phyloP scores from a whole-genome alignment of 2,113 vertebrate genomes.

The Syrrhaptes paradoxus region DNA sequence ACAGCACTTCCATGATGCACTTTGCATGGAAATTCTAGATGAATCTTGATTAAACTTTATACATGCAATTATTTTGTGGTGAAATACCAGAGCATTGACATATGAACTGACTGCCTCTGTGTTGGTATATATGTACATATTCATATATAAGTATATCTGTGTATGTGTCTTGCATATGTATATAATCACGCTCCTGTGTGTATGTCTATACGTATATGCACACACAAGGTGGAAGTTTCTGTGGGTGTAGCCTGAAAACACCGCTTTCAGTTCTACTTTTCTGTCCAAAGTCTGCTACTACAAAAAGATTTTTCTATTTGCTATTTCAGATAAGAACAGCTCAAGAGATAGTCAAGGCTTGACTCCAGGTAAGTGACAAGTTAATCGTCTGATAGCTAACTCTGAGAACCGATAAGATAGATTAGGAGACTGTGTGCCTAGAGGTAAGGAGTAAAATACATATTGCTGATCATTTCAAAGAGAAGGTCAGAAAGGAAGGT shows the following conservation, averaged over 20 bases:
- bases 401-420: background rate
- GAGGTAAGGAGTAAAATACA: background rate
- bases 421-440: background rate
- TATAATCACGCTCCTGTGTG: background rate
- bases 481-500: background rate
- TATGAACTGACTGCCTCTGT: background rate
- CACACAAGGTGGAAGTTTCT: background rate
- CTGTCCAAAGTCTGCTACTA: background rate
- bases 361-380: background rate
- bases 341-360: background rate
- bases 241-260: background rate
- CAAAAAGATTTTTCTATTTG: background rate
- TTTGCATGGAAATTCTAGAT: background rate
- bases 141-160: background rate
- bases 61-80: background rate
- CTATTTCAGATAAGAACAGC: background rate
- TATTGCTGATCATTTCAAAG: background rate
- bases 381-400: background rate
- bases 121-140: background rate
- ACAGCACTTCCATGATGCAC: accelerated
- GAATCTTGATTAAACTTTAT: background rate
- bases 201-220: background rate
- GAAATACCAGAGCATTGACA: background rate
- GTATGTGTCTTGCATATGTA: background rate
- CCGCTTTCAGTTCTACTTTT: constrained; percentile 2